Evolutionary conservation across 64 coral and sea anemone species (phyloP).

Genomic region (Montipora foliosa): DNA sequence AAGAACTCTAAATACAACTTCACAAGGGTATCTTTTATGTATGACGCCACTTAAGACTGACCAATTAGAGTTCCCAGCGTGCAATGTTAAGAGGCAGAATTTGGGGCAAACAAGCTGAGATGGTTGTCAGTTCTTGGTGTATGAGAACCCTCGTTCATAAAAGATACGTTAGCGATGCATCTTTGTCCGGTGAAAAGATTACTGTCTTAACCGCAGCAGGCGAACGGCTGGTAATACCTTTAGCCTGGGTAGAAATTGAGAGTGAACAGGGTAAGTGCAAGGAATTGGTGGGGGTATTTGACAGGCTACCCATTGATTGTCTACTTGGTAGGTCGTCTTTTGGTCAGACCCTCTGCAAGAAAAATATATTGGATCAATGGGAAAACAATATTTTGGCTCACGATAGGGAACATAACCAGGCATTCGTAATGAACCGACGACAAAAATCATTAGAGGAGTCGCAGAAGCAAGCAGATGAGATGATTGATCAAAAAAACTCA

Average conservation of each 20-base stretch:
- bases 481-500: background rate
- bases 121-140: constrained; percentile 8
- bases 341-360: too few species aligned
- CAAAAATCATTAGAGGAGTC: background rate
- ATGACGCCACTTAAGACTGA: too few species aligned
- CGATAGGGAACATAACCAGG: background rate
- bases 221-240: background rate
- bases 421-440: too few species aligned
- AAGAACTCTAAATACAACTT: background rate
- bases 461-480: background rate
- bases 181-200: background rate
- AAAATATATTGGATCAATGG: constrained; percentile 27
- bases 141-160: background rate
- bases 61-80: too few species aligned
- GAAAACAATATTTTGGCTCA: background rate
- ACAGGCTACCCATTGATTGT: constrained; percentile 30
- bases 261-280: background rate
- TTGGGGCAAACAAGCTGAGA: background rate
- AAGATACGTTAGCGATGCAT: background rate
- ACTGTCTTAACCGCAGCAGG: constrained; percentile 8
- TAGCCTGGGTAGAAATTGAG: background rate
- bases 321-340: background rate
- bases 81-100: too few species aligned
- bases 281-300: background rate
- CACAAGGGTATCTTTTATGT: too few species aligned